Evolutionary conservation across 2,113 vertebrate species (phyloP).

Genomic region (Indri indri): DNA sequence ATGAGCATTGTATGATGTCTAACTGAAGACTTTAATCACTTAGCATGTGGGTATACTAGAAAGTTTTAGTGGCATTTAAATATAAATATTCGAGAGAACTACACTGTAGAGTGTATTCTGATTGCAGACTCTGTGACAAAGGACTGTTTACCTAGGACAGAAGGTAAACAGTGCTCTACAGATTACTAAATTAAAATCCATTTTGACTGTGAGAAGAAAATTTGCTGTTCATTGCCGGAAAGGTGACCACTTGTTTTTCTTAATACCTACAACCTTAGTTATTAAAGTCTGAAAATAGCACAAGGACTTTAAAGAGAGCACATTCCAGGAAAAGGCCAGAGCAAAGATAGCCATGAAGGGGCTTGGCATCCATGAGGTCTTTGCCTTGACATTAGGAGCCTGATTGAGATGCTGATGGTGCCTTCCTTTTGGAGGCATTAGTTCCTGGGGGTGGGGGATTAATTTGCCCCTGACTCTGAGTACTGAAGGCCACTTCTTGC

Average conservation of each 20-base stretch:
- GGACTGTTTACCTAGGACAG: not conserved
- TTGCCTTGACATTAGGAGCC: not conserved
- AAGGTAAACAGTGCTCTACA: not conserved
- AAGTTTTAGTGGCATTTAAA: constrained; percentile 16
- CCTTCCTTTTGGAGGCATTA: not conserved
- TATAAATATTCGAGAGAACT: not conserved
- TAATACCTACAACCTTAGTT: constrained; percentile 52
- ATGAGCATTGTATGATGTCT: not conserved
- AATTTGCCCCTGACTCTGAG: constrained; percentile 23
- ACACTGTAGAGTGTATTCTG: not conserved
- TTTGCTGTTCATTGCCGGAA: not conserved
- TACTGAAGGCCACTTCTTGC: not conserved
- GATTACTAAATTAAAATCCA: constrained; percentile 13
- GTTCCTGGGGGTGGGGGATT: not conserved
- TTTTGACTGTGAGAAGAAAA: constrained; percentile 51
- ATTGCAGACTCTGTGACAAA: not conserved
- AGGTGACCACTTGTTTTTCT: constrained; percentile 39
- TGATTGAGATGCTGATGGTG: not conserved
- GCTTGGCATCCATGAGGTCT: not conserved
- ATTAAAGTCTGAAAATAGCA: constrained; percentile 44
- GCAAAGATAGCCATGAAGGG: not conserved
- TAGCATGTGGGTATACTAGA: constrained; percentile 7
- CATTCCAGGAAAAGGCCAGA: constrained; percentile 32
- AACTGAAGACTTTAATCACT: constrained; percentile 28
- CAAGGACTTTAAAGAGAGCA: constrained; percentile 24